These are phyloP conservation scores for Hyppa rectilinea DNA, from an alignment of 2,888 invertebrate species.

Conservation along the genomic window DNA sequence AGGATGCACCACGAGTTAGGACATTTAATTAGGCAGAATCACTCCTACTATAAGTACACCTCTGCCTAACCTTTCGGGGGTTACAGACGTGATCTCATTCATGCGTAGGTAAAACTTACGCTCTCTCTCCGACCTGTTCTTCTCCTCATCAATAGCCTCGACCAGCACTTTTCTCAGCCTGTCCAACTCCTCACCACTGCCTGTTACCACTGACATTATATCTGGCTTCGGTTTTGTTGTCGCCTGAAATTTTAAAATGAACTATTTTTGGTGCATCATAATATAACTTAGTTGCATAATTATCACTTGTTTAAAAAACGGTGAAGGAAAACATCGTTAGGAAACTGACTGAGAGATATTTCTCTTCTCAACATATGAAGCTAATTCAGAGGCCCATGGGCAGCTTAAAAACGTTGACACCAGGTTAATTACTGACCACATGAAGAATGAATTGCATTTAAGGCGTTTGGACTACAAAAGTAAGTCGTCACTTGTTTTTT, in stretches of 20 bases:
- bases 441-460: too few relatives aligned
- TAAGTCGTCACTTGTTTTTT: background rate
- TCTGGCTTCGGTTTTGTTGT: slow-evolving; percentile 62
- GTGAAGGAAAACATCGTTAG: too few relatives aligned
- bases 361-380: too few relatives aligned
- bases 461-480: background rate
- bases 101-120: slow-evolving; percentile 76
- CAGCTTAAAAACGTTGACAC: too few relatives aligned
- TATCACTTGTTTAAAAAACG: too few relatives aligned
- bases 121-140: slow-evolving; percentile 76
- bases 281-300: background rate
- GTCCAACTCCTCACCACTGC: slow-evolving; percentile 83
- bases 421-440: too few relatives aligned
- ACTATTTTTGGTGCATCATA: background rate
- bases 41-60: too few relatives aligned
- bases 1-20: background rate
- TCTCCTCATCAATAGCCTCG: slow-evolving; percentile 88
- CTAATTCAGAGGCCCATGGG: too few relatives aligned
- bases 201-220: slow-evolving; percentile 76
- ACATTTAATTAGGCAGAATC: background rate
- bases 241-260: slow-evolving; percentile 52
- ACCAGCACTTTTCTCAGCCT: slow-evolving; percentile 80
- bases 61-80: too few relatives aligned
- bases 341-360: too few relatives aligned
- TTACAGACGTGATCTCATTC: too few relatives aligned